A percentile compares a stretch with the other conserved stretches of the same genome.
Evolutionary conservation across 2,113 vertebrate genomes (phyloP).

Genomic region (Stictonetta naevosa): DNA sequence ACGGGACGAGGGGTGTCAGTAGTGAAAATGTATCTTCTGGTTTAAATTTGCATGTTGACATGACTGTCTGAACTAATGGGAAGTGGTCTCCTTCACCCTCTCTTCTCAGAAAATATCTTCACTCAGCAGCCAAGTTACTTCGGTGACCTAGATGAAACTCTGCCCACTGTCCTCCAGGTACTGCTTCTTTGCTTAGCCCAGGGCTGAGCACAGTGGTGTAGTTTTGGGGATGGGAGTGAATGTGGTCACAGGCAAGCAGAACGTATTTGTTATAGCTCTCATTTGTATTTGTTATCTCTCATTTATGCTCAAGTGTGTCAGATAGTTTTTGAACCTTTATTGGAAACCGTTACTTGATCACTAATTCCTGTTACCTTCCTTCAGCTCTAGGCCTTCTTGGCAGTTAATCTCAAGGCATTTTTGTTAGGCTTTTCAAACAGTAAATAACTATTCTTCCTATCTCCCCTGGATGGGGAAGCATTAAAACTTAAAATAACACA

Average conservation of each 20-base stretch:
- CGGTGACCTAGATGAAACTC: conserved; percentile 86
- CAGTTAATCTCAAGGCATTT: not conserved
- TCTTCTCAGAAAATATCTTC: conserved; percentile 91
- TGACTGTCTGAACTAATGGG: not conserved
- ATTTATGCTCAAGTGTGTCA: not conserved
- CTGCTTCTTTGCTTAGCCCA: not conserved
- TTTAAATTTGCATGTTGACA: rapidly evolving
- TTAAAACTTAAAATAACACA: not conserved
- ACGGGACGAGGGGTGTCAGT: too few species aligned
- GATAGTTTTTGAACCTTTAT: not conserved
- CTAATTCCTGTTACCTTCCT: not conserved
- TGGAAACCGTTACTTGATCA: not conserved
- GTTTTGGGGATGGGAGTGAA: not conserved
- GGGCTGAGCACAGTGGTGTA: too few species aligned
- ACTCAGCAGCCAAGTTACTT: conserved; percentile 93
- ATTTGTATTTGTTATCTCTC: not conserved
- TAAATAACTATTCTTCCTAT: not conserved
- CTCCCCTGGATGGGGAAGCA: not conserved
- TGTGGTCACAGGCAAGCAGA: not conserved
- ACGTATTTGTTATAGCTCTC: not conserved
- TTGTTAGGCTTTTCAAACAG: not conserved
- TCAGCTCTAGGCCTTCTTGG: not conserved
- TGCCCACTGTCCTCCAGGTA: conserved; percentile 92
- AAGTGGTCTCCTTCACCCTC: not conserved
- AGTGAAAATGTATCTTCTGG: not conserved